Percentiles rank a stretch among this genome's conserved stretches.
These are phyloP conservation scores for Sebastes melanostomus DNA, from an alignment of 2,797 vertebrate species.

Conservation along the genomic window DNA sequence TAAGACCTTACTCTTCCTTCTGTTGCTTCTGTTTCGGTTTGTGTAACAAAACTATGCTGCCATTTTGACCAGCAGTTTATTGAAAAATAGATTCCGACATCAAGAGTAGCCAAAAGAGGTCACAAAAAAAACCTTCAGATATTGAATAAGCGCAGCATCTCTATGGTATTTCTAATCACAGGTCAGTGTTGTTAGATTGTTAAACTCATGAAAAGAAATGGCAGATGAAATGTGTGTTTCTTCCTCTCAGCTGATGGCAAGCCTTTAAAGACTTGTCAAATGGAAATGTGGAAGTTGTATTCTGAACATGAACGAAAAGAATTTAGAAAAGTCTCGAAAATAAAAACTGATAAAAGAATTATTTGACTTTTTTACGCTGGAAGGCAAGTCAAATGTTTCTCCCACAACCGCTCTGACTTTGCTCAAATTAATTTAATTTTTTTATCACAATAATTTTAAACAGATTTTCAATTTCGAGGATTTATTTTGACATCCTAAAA, in stretches of 20 bases:
- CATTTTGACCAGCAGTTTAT: background rate
- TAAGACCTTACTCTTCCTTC: background rate
- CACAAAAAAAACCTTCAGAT: background rate
- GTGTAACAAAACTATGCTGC: background rate
- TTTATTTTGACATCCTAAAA: slow-evolving; percentile 36
- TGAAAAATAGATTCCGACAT: background rate
- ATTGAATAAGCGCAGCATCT: background rate
- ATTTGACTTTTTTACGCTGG: slow-evolving; percentile 10
- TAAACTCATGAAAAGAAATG: background rate
- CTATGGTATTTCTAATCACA: background rate
- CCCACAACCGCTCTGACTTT: background rate
- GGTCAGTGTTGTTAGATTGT: background rate
- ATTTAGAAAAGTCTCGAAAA: slow-evolving; percentile 6
- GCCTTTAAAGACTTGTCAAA: background rate
- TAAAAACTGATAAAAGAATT: background rate
- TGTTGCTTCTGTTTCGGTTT: background rate
- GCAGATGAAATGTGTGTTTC: background rate
- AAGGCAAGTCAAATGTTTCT: slow-evolving; percentile 4
- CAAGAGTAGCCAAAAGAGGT: background rate
- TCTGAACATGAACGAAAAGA: background rate
- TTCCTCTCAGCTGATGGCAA: background rate
- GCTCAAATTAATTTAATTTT: background rate
- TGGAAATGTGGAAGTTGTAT: background rate
- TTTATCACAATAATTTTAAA: slow-evolving; percentile 19
- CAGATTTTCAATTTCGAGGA: slow-evolving; percentile 40